These are phyloP conservation scores for Ictalurus punctatus DNA, from an alignment of 2,113 vertebrate genomes.

Conservation along the genomic window DNA sequence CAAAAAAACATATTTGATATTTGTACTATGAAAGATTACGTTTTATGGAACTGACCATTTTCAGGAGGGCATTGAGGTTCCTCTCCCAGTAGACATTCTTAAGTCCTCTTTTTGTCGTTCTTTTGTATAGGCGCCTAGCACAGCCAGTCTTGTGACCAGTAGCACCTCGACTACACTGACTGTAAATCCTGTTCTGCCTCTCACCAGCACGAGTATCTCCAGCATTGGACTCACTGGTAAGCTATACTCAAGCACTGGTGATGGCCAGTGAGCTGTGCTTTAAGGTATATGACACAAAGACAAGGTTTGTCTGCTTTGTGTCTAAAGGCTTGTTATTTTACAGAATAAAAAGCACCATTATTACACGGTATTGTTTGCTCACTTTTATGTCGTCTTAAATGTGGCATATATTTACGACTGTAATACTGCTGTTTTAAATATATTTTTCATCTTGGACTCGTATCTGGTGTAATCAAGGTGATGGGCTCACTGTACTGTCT, in stretches of 20 bases:
- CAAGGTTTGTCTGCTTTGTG: background rate
- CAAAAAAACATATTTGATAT: background rate
- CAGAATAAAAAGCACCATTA: background rate
- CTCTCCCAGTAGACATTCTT: background rate
- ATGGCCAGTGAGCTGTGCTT: background rate
- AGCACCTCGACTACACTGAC: conserved; percentile 93
- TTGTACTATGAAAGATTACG: background rate
- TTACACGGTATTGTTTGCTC: background rate
- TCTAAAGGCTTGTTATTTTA: background rate
- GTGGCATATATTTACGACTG: background rate
- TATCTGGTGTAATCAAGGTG: background rate
- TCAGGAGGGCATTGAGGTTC: background rate
- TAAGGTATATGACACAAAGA: background rate
- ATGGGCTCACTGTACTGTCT: background rate
- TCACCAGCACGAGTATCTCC: conserved; percentile 87
- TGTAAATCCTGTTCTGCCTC: conserved; percentile 92
- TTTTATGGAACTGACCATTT: background rate
- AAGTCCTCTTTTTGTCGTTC: background rate
- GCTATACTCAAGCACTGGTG: background rate
- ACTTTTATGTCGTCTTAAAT: background rate
- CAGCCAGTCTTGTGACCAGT: conserved; percentile 97
- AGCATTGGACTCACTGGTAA: conserved; percentile 87
- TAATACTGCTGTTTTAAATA: background rate
- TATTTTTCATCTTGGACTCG: background rate
- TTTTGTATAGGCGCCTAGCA: conserved; percentile 85